phyloP scores from a whole-genome alignment of 2,888 invertebrate genomes.

The Polyploca ridens region DNA sequence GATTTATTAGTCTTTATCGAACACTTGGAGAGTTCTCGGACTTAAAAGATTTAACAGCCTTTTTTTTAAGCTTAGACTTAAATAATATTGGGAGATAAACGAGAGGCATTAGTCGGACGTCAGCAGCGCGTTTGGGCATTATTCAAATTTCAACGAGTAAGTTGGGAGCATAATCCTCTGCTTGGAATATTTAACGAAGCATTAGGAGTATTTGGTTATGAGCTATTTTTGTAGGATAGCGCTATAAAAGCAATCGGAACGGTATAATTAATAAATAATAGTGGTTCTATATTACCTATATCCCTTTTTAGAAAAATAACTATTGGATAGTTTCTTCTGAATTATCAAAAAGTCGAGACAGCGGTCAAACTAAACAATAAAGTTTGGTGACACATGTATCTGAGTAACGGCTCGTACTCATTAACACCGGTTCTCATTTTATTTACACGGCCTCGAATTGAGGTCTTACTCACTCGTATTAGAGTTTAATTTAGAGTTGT shows the following conservation, averaged over 20 bases:
- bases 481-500: conserved; percentile 37
- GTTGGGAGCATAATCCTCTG: conserved; percentile 52
- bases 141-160: conserved; percentile 70
- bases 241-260: not conserved
- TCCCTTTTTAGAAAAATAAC: not conserved
- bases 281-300: not conserved
- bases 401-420: conserved; percentile 72
- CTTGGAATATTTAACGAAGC: conserved; percentile 47
- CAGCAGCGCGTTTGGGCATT: conserved; percentile 51
- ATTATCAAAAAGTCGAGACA: conserved; percentile 45
- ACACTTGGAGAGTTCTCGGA: conserved; percentile 28
- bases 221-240: conserved; percentile 21
- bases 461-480: not conserved
- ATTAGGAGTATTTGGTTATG: conserved; percentile 28
- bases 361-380: conserved; percentile 62
- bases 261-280: not conserved
- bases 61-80: conserved; percentile 56
- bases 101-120: conserved; percentile 54
- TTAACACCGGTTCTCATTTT: conserved; percentile 51
- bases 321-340: not conserved
- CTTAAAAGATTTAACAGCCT: conserved; percentile 51
- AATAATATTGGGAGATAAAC: conserved; percentile 62
- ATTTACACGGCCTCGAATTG: conserved; percentile 15
- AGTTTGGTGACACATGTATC: conserved; percentile 69
- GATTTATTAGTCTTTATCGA: conserved; percentile 15